Evolutionary conservation across 2,888 invertebrate species (phyloP).

Genomic region (Phalera bucephala): DNA sequence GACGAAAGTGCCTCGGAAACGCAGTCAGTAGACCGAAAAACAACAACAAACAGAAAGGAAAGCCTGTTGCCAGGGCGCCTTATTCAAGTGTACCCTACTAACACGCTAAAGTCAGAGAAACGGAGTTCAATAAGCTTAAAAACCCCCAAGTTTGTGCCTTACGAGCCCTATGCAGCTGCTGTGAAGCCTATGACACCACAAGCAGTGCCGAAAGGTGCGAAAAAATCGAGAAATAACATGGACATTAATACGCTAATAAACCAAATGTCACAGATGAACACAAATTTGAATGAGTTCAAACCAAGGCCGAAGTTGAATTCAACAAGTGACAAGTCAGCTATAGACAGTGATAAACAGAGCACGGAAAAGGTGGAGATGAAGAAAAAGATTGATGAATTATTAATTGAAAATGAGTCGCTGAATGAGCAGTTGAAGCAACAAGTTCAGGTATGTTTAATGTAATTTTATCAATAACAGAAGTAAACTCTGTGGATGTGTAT

Average conservation of each 20-base stretch:
- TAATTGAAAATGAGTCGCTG: constrained; percentile 87
- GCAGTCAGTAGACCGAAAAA: constrained; percentile 24
- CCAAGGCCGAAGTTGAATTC: constrained; percentile 67
- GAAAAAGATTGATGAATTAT: constrained; percentile 84
- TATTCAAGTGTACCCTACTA: constrained; percentile 82
- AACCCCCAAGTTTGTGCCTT: constrained; percentile 93
- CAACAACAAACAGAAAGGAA: constrained; percentile 41
- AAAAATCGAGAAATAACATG: constrained; percentile 82
- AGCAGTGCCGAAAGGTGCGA: constrained; percentile 60
- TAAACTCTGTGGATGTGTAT: no score
- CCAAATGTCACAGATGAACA: constrained; percentile 88
- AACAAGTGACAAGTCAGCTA: constrained; percentile 51
- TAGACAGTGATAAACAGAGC: constrained; percentile 42
- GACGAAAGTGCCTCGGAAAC: constrained; percentile 55
- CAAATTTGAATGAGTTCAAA: constrained; percentile 84
- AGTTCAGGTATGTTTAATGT: constrained; percentile 86
- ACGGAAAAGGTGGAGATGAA: constrained; percentile 80
- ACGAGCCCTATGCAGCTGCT: constrained; percentile 94
- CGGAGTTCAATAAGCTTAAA: constrained; percentile 82
- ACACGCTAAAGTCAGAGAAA: constrained; percentile 81
- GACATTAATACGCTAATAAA: constrained; percentile 86
- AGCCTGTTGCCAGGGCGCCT: constrained; percentile 50
- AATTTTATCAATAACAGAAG: no score
- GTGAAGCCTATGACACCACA: constrained; percentile 89
- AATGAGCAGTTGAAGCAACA: constrained; percentile 94